Percentiles rank a stretch among this genome's conserved stretches.
These are phyloP conservation scores for Synergus umbraculus DNA, from an alignment of 2,888 invertebrate genomes.

Conservation along the genomic window DNA sequence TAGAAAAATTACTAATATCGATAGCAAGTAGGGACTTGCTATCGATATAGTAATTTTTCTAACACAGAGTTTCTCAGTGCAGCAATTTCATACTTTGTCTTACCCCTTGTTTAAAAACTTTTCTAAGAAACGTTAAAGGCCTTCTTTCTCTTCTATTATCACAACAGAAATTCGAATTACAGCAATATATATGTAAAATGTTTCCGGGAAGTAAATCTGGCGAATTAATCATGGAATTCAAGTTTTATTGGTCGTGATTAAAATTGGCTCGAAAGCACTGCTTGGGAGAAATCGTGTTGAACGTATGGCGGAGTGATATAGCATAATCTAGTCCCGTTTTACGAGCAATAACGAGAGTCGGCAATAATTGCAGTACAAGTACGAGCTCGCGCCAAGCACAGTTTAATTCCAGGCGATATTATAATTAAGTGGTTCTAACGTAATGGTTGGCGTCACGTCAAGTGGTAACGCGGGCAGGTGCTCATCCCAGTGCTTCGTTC, in stretches of 20 bases:
- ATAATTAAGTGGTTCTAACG: constrained; percentile 76
- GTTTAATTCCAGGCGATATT: constrained; percentile 76
- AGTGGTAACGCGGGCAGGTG: constrained; percentile 67
- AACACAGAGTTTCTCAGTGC: too few species aligned
- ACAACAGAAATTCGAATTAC: not conserved
- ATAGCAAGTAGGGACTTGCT: too few species aligned
- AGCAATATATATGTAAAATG: not conserved
- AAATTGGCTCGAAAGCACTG: constrained; percentile 28
- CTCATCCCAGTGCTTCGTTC: constrained; percentile 67
- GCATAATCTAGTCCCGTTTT: constrained; percentile 58
- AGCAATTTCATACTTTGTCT: too few species aligned
- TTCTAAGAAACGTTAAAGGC: too few species aligned
- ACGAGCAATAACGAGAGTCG: constrained; percentile 69
- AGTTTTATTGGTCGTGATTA: constrained; percentile 39
- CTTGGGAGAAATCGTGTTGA: constrained; percentile 36
- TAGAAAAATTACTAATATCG: too few species aligned
- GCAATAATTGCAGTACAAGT: constrained; percentile 76
- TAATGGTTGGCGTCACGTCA: constrained; percentile 76
- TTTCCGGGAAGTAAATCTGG: constrained; percentile 7
- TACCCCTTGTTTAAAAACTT: too few species aligned
- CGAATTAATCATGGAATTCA: constrained; percentile 12
- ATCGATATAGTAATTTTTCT: too few species aligned
- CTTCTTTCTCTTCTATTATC: too few species aligned
- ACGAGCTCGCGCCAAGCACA: constrained; percentile 75
- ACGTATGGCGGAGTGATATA: constrained; percentile 24